Evolutionary conservation across 2,888 invertebrate species (phyloP), one percentile per base, ranked within the genome.

Genomic region (Drosophila seclusa): DNA sequence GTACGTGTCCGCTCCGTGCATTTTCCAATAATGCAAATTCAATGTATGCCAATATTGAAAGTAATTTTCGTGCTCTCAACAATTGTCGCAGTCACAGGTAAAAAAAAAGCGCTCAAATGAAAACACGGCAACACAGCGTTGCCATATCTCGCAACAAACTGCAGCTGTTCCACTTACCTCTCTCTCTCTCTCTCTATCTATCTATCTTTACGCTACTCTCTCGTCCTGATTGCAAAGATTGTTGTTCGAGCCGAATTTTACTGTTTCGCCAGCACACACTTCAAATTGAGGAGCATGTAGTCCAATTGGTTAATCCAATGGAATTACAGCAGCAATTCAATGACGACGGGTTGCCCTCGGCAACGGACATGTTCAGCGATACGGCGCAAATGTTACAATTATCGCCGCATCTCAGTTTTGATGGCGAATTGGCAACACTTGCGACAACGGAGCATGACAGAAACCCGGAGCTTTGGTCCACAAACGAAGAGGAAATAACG

Each of bases 41-140:
- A 87, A 90, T 86, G 86, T 82, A 68, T 76, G 58, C 70, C 74
- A 79, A 84, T 88, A 82, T 72, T 91, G 54, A 76, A 87, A 87
- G 87, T 92, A 91, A 91, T 92, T 83, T 92, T 92, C 87, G 84
- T 92, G 92, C 92, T 92, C 88, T 92, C 92, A 92, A 92, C 92
- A 91, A 91, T 92, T 91, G 92, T 92, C 88, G 70, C 80, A 70
- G 90, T 91, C 64, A 92, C 92, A 92, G 92, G 92, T 92, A 84
- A 85, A 27, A 27, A 82, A 84, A 40, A 29, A 58, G 27, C 45
- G 40, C 29, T 49, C 7, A 32, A 49, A 65, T 58, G 77, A 73
- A 55, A 73, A 62, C 54, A 62, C 52, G 58, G 64, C 58, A 57
- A n/a, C 31, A 42, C 18, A 52, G 74, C 2, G 78, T 75, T 83